These are phyloP conservation scores for Drosophila baimaii DNA, from an alignment of 1,140 invertebrate genomes.

Conservation along the genomic window DNA sequence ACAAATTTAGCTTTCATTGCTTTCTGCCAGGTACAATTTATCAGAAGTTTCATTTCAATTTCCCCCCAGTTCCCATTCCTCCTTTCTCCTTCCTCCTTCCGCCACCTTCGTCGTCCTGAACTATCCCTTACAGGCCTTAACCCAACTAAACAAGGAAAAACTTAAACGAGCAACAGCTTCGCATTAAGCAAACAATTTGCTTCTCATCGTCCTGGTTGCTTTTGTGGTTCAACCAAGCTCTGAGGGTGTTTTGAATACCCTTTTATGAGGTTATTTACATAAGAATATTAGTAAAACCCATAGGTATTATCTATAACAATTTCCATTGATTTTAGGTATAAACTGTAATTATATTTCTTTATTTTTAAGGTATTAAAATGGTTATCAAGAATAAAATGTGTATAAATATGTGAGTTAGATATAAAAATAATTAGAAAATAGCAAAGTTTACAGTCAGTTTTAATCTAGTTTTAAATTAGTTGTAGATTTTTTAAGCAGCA, in stretches of 20 bases:
- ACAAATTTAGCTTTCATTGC: constrained; percentile 30
- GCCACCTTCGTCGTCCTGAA: neutral
- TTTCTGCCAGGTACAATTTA: constrained; percentile 38
- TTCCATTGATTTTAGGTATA: no score
- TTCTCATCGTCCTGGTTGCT: constrained; percentile 19
- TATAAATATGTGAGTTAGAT: neutral
- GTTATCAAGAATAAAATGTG: neutral
- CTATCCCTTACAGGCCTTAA: constrained; percentile 24
- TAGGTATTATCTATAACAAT: neutral
- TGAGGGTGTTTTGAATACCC: neutral
- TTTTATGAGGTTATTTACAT: neutral
- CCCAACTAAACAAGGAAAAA: constrained; percentile 29
- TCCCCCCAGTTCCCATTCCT: neutral
- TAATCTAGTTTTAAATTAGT: neutral
- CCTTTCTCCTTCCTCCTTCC: no score
- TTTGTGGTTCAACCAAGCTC: neutral
- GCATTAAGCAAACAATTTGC: constrained; percentile 44
- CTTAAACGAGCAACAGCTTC: constrained; percentile 39
- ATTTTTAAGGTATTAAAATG: neutral
- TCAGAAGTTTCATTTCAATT: constrained; percentile 35
- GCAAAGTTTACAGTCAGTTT: neutral
- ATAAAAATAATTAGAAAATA: neutral
- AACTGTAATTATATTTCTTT: neutral
- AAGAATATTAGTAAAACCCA: no score
- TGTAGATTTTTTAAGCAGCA: neutral